A percentile compares a stretch with the other conserved stretches of the same genome.
Evolutionary conservation across 2,113 vertebrate species (phyloP).

Genomic region (Motacilla tschutschensis): DNA sequence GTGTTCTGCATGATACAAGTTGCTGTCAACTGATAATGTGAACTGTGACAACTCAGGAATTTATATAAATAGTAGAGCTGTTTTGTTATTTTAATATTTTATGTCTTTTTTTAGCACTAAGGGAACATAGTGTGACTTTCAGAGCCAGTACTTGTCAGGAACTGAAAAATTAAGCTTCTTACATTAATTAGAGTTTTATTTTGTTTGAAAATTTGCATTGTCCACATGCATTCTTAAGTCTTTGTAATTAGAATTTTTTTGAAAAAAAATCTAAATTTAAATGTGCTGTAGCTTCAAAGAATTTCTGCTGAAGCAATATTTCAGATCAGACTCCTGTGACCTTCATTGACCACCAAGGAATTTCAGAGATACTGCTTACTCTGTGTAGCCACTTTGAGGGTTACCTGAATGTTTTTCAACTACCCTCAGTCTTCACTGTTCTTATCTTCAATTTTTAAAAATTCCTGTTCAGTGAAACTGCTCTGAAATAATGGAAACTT

Average conservation of each 20-base stretch:
- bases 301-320: background rate
- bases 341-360: background rate
- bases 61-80: background rate
- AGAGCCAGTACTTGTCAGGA: background rate
- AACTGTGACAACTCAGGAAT: background rate
- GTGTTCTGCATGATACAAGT: background rate
- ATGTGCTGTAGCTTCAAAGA: background rate
- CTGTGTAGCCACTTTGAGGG: background rate
- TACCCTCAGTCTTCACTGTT: background rate
- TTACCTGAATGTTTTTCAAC: background rate
- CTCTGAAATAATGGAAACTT: background rate
- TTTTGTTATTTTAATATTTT: background rate
- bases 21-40: background rate
- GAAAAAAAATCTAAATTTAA: background rate
- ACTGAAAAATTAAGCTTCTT: background rate
- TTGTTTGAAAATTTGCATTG: conserved; percentile 12
- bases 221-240: background rate
- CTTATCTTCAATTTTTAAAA: background rate
- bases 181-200: background rate
- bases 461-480: background rate
- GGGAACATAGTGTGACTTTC: background rate
- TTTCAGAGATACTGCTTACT: background rate
- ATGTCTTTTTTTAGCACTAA: background rate
- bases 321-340: background rate
- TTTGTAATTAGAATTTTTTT: background rate